Evolutionary conservation across 2,797 vertebrate species (phyloP), one percentile per base, ranked within the genome.

Genomic region (Notolepis coatsorum): DNA sequence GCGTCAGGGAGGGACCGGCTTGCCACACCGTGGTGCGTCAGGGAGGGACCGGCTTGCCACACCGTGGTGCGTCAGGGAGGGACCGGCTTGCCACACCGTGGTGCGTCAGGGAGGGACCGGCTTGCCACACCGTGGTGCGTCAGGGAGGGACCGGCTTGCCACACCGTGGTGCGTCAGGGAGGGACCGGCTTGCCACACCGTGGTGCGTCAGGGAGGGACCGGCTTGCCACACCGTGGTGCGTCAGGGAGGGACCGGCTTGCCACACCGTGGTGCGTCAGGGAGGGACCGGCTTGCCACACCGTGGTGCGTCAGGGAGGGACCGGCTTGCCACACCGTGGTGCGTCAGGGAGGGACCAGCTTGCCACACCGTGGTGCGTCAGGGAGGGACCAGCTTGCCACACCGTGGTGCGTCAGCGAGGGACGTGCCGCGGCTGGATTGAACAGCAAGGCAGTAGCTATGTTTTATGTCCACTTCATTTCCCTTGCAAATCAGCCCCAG

Each of bases 401-500:
- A 31, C 17, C 15, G n/a, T 60, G 2, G 45, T 28, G 74, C 70
- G 80, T 88, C 57, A 68, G 57, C 62, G 71, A 80, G 75, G 79
- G 54, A 53, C 23, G 67, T 75, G 55, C 65, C 66, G 65, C n/a
- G n/a, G 61, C 57, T 21, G 51, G 58, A 84, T 80, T 76, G 63
- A 64, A 80, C 39, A 41, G 70, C 20, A 4, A n/a, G 59, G 79
- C 70, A 71, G 79, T 65, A 89, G 82, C 75, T 46, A 58, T 60
- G 73, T 66, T 85, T 91, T 78, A 79, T 90, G 85, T 88, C 85
- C 75, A 86, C 87, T 60, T 63, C 23, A 90, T 94, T 95, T 94
- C 90, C 83, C 90, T 92, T 92, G 91, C 92, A 94, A 93, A 94
- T 92, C 83, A 84, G 84, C 74, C 46, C 84, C 84, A n/a, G 71